Base-by-base conservation (phyloP, 2,888 invertebrate genomes). In the Macrophya annulata region DNA sequence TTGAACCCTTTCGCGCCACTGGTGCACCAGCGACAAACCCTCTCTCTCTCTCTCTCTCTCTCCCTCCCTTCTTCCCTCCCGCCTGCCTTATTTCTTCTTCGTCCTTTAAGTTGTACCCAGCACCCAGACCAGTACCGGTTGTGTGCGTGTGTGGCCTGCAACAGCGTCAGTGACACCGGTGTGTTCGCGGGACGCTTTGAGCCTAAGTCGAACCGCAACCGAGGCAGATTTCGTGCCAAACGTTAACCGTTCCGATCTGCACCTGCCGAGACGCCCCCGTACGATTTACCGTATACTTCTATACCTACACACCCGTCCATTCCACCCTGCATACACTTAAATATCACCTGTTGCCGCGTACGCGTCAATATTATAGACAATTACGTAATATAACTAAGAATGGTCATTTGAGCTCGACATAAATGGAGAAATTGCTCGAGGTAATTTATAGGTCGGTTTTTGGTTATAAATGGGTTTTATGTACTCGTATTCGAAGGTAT, bases 231-330 rank as follows among this genome's bases (percentile, higher is more conserved):
- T 62, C 62, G 81, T 81, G 81, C 59, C n/a, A 62, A 81, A 81
- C 81, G 62, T 81, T 81, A 81, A 81, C 81, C 81, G 62, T 62
- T 21, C 59, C 81, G 81, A 81, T 81, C 81, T 43, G 62, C 81
- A 81, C 62, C 81, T 81, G 81, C 81, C 72, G 72, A 43, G 31
- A 45, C 72, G 72, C 72, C 72, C 72, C 72, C 72, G 43, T 43
- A 74, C 72, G 72, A 74, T 74, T 45, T 74, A 74, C 43, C 21
- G 62, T 62, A 25, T 12, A 21, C 21, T 9, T 62, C 25, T 62
- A 25, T 21, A 21, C 21, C 21, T 62, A 62, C 25, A 25, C 10
- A 48, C 62, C 62, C 25, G 62, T 25, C 62, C 62, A 12, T 62
- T 12, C 8, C 62, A 25, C 37, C 15, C 31, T 6, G 68, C 37